Base-by-base conservation (phyloP, 2,113 vertebrate genomes). In the Nestor notabilis region DNA sequence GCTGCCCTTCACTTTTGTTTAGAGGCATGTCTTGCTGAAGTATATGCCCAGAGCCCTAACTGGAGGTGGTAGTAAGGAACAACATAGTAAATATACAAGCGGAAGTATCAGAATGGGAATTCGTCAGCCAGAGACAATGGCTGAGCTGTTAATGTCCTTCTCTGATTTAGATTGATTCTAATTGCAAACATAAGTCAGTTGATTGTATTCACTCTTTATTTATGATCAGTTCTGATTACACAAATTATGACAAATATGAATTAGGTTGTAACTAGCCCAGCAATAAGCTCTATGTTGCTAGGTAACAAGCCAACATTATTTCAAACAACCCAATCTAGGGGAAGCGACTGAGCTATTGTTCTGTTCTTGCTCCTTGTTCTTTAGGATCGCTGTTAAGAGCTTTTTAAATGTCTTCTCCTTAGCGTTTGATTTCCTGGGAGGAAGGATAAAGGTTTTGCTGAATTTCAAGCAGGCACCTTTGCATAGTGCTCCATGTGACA, bases 241-340 rank as follows among this genome's bases (percentile, higher is more conserved):
- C 95, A 98, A 98, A 98, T 98, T 97, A 98, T 98, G 97, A 98
- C 97, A 98, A 98, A 98, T 98, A 98, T 95, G 97, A 97, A 97
- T 97, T 94, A 93, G 95, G 77, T 91, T 98, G 93, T 98, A 98
- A 98, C 90, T 86, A 96, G 95, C 94, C 94, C 89, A 95, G 95
- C 96, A 97, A 97, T 98, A 91, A 98, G 94, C 78, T 97, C 94
- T 93, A 60, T 93, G 98, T 98, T 98, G 98, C 98, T 98, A 98
- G 97, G 98, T 95, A 98, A 98, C 98, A 93, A 95, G 91, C 81
- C 89, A 98, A 92, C 89, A 97, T 89, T 84, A 97, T 97, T 98
- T 93, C 92, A 93, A 94, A 95, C 83, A 94, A 91, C 79, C 86
- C 74, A 64, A 95, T 96, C 89, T 69, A 93, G 86, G 88, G 56